These are phyloP conservation scores for Hyperoplus lanceolatus DNA, from an alignment of 2,797 vertebrate genomes.

Conservation along the genomic window DNA sequence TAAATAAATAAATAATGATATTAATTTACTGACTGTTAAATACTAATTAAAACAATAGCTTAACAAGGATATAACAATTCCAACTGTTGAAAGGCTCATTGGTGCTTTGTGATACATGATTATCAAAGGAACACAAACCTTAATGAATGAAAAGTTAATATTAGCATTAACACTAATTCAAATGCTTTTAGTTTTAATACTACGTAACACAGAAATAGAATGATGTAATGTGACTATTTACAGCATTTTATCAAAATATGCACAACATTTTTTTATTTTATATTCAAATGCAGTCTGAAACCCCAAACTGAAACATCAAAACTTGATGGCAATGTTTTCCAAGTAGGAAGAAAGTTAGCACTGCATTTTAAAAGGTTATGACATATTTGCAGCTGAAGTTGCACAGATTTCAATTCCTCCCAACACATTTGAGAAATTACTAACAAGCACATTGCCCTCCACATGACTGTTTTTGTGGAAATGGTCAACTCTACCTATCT, in stretches of 20 bases:
- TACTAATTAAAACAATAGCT: slow-evolving; percentile 11
- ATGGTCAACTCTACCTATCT: slow-evolving; percentile 65
- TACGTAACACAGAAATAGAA: neutral
- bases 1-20: too few species aligned
- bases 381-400: slow-evolving; percentile 1
- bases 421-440: slow-evolving; percentile 35
- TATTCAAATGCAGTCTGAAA: slow-evolving; percentile 17
- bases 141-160: neutral
- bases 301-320: neutral
- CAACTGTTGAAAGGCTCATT: neutral
- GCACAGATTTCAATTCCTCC: slow-evolving; percentile 30
- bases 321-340: neutral
- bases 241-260: neutral
- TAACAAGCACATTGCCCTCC: slow-evolving; percentile 44
- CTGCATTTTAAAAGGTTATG: slow-evolving; percentile 6
- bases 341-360: neutral
- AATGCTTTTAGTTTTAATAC: neutral
- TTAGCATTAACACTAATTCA: slow-evolving; percentile 6
- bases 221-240: neutral
- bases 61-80: neutral
- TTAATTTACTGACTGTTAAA: neutral
- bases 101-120: slow-evolving; percentile 1
- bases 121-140: neutral
- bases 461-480: slow-evolving; percentile 33
- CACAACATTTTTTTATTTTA: too few species aligned